Evolutionary conservation across 2,113 vertebrate genomes (phyloP), one percentile per base, ranked within the genome.

Genomic region (Dolichallabes microphthalmus): DNA sequence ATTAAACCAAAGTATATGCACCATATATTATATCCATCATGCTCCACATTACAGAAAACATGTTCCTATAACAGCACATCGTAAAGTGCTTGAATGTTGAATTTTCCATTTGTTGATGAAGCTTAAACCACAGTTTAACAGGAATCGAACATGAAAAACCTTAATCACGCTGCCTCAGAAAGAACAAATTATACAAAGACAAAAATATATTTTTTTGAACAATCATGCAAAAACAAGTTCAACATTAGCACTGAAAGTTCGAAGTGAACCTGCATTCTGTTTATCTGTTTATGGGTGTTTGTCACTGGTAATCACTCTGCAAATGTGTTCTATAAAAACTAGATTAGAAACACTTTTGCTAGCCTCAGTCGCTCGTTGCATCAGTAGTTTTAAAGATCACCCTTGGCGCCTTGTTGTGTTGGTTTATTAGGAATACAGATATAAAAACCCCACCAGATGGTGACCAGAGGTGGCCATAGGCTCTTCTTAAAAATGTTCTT

Each of bases 401-500:
- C 27, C 45, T 78, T 3, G n/a, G 76, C 39, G 7, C 39, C 39
- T 82, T 68, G 30, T 69, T 82, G 14, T 14, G 6, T 58, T 71
- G 15, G 68, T 60, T 66, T 32, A 71, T 20, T 82, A 32, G 45
- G 12, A 8, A 17, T 63, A n/a, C 60, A 39, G 55, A 57, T n/a
- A 25, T 57, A 63, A 57, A 85, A 82, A 63, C 69, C 71, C 52
- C 73, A 60, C 68, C 82, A 76, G 52, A 80, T 68, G 75, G 58
- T 1, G 35, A 27, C 78, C 75, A 45, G 57, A 76, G 74, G 53
- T 2, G 53, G 68, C 82, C 74, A 61, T 53, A 75, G 75, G 68
- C 63, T 53, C 17, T 69, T 82, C 69, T 82, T 86, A 74, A 85
- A 77, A 82, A 80, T 66, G 52, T 77, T 68, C 35, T 27, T 85